Evolutionary conservation across 2,113 vertebrate genomes (phyloP).

Genomic region (Crotalus horridus): DNA sequence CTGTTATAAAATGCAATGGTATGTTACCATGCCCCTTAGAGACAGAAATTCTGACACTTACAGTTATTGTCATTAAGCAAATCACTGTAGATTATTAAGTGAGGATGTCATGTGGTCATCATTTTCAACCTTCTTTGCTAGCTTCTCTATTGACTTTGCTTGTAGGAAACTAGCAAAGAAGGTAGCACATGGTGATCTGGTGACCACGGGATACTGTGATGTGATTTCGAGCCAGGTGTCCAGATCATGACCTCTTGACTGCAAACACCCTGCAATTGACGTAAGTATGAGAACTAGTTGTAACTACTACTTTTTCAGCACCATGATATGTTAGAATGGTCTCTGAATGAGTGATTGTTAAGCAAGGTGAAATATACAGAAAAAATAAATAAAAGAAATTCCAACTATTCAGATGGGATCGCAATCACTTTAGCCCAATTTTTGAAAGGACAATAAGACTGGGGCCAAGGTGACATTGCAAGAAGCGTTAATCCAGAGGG

Average conservation of each 20-base stretch:
- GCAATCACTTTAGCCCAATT: not conserved
- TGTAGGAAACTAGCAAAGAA: not conserved
- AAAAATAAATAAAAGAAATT: not conserved
- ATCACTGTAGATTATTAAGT: not conserved
- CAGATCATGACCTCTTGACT: not conserved
- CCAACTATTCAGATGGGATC: not conserved
- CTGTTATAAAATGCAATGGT: not conserved
- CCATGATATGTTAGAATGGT: not conserved
- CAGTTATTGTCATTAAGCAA: not conserved
- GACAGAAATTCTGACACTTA: not conserved
- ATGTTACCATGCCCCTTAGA: not conserved
- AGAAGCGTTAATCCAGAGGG: not conserved
- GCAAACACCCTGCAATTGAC: too few relatives aligned
- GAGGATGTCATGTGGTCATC: not conserved
- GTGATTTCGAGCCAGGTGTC: not conserved
- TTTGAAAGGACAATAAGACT: not conserved
- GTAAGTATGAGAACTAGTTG: not conserved
- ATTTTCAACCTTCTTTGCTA: not conserved
- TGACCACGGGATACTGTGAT: not conserved
- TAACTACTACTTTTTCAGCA: not conserved
- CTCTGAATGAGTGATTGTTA: not conserved
- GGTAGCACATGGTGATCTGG: not conserved
- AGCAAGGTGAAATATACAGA: not conserved
- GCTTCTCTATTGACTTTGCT: not conserved
- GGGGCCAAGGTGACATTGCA: not conserved